Conservation (phyloP, 2,797 vertebrate species). For the Microchirus variegatus region DNA sequence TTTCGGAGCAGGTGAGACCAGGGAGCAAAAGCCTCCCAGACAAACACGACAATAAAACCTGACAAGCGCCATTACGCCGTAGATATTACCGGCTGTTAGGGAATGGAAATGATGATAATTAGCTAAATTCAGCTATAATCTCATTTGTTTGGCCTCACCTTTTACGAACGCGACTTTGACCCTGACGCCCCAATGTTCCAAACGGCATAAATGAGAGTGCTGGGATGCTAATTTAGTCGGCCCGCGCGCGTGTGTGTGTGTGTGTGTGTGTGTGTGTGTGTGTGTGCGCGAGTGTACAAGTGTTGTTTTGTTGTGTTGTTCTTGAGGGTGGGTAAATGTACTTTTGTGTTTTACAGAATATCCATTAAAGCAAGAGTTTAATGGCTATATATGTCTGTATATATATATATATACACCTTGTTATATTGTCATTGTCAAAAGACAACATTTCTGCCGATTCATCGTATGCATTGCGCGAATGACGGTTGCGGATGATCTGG, state of each 20-base stretch:
- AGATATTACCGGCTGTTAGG: slow-evolving; percentile 76
- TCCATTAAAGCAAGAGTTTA: too few relatives aligned
- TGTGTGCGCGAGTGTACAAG: neutral
- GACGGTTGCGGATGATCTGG: too few relatives aligned
- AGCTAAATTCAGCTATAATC: slow-evolving; percentile 84
- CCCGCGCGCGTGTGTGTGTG: neutral
- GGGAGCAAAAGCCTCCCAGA: slow-evolving; percentile 79
- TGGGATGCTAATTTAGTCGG: slow-evolving; percentile 57
- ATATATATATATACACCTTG: too few relatives aligned
- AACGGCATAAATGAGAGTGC: slow-evolving; percentile 67
- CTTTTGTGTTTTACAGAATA: slow-evolving; percentile 9
- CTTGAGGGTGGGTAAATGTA: slow-evolving; percentile 13
- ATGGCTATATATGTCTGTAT: too few relatives aligned
- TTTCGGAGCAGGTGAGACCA: slow-evolving; percentile 78
- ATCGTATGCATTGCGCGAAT: too few relatives aligned
- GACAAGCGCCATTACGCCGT: slow-evolving; percentile 81
- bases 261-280: neutral
- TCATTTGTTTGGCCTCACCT: slow-evolving; percentile 80
- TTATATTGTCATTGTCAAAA: too few relatives aligned
- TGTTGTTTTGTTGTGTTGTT: slow-evolving; percentile 24
- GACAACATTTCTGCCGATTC: too few relatives aligned
- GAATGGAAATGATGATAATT: slow-evolving; percentile 84
- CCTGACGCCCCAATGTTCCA: slow-evolving; percentile 66
- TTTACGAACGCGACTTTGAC: slow-evolving; percentile 72
- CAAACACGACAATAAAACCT: slow-evolving; percentile 81